These are phyloP conservation scores for Callocephalon fimbriatum DNA, from an alignment of 2,113 vertebrate species.

Conservation along the genomic window DNA sequence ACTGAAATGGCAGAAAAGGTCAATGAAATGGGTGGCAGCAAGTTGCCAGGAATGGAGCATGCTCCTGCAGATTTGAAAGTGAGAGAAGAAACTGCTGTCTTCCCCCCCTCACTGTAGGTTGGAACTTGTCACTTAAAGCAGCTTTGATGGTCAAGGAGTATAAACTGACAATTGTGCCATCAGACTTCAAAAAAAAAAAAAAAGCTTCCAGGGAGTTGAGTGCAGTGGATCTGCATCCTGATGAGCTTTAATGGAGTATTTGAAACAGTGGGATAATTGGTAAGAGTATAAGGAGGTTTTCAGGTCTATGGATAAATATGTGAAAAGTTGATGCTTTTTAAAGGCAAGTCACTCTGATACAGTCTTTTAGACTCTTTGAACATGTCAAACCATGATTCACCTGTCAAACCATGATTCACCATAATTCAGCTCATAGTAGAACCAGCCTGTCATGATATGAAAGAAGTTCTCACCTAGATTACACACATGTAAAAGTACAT, in stretches of 20 bases:
- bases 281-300: not conserved
- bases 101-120: fast-evolving
- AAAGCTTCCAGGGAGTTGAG: not conserved
- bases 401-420: not conserved
- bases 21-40: not conserved
- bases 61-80: fast-evolving
- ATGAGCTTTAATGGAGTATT: not conserved
- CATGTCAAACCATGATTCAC: not conserved
- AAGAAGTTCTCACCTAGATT: not conserved
- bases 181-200: not conserved
- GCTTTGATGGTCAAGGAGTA: not conserved
- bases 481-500: not conserved
- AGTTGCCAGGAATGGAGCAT: not conserved
- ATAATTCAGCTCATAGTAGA: not conserved
- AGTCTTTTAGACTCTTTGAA: not conserved
- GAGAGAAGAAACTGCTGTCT: not conserved
- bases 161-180: not conserved
- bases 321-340: not conserved
- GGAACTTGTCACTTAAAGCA: not conserved
- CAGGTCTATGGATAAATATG: not conserved
- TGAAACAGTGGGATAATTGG: not conserved
- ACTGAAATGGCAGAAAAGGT: not conserved
- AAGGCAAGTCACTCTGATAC: not conserved
- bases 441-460: not conserved
- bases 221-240: not conserved